Evolutionary conservation across 1,140 invertebrate genomes (phyloP).

Genomic region (Pseudomyrmex concolor): DNA sequence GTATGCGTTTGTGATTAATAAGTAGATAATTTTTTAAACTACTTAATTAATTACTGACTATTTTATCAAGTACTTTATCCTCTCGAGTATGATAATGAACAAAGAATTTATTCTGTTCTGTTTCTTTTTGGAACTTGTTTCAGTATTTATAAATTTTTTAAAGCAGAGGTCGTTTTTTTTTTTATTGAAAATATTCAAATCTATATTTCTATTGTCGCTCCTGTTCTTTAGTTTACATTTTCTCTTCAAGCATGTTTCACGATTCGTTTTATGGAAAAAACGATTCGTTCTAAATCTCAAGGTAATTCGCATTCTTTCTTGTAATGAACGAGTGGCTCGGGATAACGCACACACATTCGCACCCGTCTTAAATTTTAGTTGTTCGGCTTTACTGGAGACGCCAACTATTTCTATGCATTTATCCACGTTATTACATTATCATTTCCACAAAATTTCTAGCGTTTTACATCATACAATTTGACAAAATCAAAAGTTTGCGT

Average conservation of each 20-base stretch:
- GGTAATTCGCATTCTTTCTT: neutral
- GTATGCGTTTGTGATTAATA: neutral
- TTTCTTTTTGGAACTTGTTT: neutral
- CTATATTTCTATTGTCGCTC: conserved; percentile 41
- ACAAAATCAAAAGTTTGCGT: neutral
- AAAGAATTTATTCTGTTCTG: neutral
- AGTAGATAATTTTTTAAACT: neutral
- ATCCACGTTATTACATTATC: neutral
- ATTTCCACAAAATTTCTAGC: neutral
- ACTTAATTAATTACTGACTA: neutral
- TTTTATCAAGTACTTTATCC: neutral
- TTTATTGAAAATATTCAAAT: conserved; percentile 20
- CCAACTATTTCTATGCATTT: neutral
- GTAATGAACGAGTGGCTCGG: conserved; percentile 75
- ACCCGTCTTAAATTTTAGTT: neutral
- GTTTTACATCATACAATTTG: neutral
- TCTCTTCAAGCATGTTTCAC: neutral
- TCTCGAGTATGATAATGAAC: neutral
- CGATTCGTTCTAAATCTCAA: conserved; percentile 5
- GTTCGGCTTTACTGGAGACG: neutral
- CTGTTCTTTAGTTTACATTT: neutral
- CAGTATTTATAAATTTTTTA: conserved; percentile 3
- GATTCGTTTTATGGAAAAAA: neutral
- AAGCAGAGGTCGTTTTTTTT: neutral
- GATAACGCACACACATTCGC: conserved; percentile 45